Evolutionary conservation across 2,888 invertebrate genomes (phyloP).

Genomic region (Trissonchulus latispiculum): DNA sequence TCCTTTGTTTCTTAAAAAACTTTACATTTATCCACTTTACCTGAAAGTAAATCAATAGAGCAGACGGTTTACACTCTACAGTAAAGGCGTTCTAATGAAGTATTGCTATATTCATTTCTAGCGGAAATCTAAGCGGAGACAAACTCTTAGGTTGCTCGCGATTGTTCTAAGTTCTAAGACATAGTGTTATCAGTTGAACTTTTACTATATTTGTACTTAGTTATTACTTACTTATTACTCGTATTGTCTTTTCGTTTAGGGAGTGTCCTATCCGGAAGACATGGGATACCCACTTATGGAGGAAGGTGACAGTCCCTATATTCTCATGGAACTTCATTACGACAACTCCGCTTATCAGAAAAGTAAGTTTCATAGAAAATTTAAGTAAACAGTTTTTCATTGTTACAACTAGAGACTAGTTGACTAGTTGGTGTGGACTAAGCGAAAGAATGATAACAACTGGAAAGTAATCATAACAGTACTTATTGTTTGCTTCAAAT

Average conservation of each 20-base stretch:
- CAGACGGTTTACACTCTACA: no score
- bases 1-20: no score
- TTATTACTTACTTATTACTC: background rate
- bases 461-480: no score
- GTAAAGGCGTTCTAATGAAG: no score
- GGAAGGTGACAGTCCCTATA: background rate
- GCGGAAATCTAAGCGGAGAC: background rate
- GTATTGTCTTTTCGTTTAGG: background rate
- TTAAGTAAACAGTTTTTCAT: no score
- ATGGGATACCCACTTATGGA: background rate
- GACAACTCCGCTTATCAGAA: background rate
- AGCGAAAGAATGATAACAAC: no score
- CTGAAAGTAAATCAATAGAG: no score
- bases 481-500: no score
- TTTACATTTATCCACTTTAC: no score
- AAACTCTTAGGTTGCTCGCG: background rate
- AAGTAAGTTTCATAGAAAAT: background rate
- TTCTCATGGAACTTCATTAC: background rate
- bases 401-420: no score
- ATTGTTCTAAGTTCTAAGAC: background rate
- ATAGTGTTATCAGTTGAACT: background rate
- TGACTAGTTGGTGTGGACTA: no score
- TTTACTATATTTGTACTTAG: background rate
- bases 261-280: background rate
- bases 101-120: background rate